Conservation (phyloP, 2,888 invertebrate genomes). For the Osmoderma eremita region DNA sequence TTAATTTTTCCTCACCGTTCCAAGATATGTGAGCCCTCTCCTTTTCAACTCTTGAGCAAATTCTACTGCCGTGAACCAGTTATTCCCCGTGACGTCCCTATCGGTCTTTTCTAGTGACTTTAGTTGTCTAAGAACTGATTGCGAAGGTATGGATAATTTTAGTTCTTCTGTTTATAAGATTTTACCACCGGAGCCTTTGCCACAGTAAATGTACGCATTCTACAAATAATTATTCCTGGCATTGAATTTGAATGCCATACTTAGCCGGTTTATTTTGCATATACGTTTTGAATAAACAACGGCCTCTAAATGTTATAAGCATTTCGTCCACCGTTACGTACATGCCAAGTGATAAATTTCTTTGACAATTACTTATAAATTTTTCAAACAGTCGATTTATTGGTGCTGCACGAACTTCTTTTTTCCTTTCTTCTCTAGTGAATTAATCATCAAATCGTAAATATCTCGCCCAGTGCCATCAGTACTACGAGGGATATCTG, state of each 20-base stretch:
- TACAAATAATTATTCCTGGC: slow-evolving; percentile 35
- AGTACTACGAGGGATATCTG: too few relatives aligned
- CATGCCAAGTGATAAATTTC: slow-evolving; percentile 31
- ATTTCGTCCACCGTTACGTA: too few relatives aligned
- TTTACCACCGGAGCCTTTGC: too few relatives aligned
- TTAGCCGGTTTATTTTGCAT: too few relatives aligned
- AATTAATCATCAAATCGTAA: background rate
- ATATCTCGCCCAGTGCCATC: slow-evolving; percentile 17
- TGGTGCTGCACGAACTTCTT: slow-evolving; percentile 5
- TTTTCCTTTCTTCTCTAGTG: too few relatives aligned
- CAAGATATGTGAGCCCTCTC: slow-evolving; percentile 46
- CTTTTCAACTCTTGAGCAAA: slow-evolving; percentile 40
- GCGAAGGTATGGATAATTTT: too few relatives aligned
- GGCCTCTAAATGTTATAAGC: slow-evolving; percentile 47
- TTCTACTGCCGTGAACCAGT: too few relatives aligned
- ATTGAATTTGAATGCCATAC: slow-evolving; percentile 11
- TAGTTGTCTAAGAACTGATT: too few relatives aligned
- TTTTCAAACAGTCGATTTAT: background rate
- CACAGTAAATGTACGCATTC: too few relatives aligned
- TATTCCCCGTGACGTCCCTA: too few relatives aligned
- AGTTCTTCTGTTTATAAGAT: too few relatives aligned
- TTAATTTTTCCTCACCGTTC: slow-evolving; percentile 53
- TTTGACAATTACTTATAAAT: slow-evolving; percentile 32
- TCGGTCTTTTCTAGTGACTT: too few relatives aligned
- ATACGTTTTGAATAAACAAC: slow-evolving; percentile 14